Evolutionary conservation across 2,113 vertebrate genomes (phyloP).

Genomic region (Lethenteron camtschaticum): DNA sequence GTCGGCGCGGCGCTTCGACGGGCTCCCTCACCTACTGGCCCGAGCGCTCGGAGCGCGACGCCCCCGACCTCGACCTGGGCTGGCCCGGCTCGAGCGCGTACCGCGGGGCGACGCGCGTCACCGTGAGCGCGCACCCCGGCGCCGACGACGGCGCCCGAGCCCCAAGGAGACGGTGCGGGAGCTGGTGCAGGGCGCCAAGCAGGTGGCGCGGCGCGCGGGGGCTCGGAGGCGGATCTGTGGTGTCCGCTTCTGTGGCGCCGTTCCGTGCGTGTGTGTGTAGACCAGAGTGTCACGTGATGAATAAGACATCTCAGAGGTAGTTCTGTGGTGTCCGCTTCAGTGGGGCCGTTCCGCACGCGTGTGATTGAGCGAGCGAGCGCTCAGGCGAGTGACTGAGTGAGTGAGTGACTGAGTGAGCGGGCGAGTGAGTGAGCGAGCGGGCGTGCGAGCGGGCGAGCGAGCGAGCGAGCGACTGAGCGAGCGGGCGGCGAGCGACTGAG

Average conservation of each 20-base stretch:
- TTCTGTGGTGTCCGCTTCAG: neutral
- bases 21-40: constrained; percentile 2
- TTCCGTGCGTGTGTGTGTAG: neutral
- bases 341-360: neutral
- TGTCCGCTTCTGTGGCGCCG: neutral
- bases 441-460: no score
- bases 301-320: neutral
- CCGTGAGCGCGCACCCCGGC: neutral
- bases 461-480: no score
- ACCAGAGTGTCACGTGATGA: neutral
- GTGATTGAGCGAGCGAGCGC: neutral
- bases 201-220: neutral
- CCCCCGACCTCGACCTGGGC: neutral
- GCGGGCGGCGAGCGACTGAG: no score
- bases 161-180: constrained; percentile 1
- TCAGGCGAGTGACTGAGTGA: no score
- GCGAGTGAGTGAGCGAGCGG: no score
- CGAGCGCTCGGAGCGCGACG: neutral
- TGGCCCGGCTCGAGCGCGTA: neutral
- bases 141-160: neutral
- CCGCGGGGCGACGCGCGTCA: neutral
- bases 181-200: neutral
- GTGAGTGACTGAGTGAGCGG: no score
- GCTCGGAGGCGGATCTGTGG: neutral
- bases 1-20: neutral